A percentile compares a stretch with the other conserved stretches of the same genome.
phyloP scores from a whole-genome alignment of 2,797 vertebrate species.

The Notolepis coatsorum region DNA sequence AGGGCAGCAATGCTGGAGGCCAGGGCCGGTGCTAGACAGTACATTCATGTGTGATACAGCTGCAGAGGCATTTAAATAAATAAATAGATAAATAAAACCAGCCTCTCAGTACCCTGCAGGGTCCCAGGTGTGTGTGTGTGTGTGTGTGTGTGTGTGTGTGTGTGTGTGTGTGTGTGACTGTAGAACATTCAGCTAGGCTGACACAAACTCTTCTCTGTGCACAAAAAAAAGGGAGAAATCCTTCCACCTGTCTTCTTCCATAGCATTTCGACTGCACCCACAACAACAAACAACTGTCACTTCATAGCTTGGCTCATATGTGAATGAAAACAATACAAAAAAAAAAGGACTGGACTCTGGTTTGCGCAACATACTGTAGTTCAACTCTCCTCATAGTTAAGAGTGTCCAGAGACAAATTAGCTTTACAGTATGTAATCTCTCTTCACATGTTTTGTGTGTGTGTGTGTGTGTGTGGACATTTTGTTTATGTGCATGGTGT shows the following conservation, averaged over 20 bases:
- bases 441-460: background rate
- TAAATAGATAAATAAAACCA: conserved; percentile 87
- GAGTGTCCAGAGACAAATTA: background rate
- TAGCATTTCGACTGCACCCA: conserved; percentile 9
- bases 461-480: conserved; percentile 1
- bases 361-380: background rate
- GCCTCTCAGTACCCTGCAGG: conserved; percentile 50
- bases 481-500: background rate
- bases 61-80: conserved; percentile 80
- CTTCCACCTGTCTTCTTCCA: background rate
- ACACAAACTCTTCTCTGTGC: conserved; percentile 10
- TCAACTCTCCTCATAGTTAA: conserved; percentile 19
- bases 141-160: background rate
- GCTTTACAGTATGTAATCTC: conserved; percentile 6
- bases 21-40: conserved; percentile 32
- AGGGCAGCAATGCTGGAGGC: conserved; percentile 39
- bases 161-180: conserved; percentile 2
- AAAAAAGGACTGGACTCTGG: conserved; percentile 15
- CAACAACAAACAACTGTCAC: conserved; percentile 3
- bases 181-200: conserved; percentile 58
- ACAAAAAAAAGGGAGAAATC: background rate
- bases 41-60: conserved; percentile 30
- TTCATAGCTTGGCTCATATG: conserved; percentile 38
- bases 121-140: conserved; percentile 26
- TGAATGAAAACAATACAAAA: conserved; percentile 4